These are phyloP conservation scores for Pseudochirops corinnae DNA, from an alignment of 2,797 vertebrate genomes.

Conservation along the genomic window DNA sequence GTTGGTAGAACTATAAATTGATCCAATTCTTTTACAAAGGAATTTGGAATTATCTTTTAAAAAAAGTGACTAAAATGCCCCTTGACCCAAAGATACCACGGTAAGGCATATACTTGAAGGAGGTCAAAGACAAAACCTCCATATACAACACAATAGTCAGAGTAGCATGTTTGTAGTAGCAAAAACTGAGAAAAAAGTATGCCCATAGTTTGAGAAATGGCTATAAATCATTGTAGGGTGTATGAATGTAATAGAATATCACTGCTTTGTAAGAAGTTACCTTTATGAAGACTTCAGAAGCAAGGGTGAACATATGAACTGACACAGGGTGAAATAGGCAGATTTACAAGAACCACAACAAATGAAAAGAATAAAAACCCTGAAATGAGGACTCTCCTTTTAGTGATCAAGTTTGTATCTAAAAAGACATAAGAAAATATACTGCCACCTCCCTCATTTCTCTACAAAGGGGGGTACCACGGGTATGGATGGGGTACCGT, in stretches of 20 bases:
- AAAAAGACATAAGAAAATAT: background rate
- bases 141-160: slow-evolving; percentile 21
- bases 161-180: slow-evolving; percentile 24
- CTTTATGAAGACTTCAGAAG: background rate
- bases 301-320: background rate
- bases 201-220: background rate
- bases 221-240: background rate
- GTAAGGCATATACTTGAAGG: slow-evolving; percentile 5
- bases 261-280: background rate
- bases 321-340: background rate
- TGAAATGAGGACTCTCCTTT: background rate
- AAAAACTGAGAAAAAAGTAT: slow-evolving; percentile 38
- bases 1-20: background rate
- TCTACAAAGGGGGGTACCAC: background rate
- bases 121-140: background rate
- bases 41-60: slow-evolving; percentile 28
- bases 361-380: background rate
- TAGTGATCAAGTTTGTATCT: background rate
- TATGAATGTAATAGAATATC: slow-evolving; percentile 11
- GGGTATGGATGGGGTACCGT: background rate
- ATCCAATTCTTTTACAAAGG: slow-evolving; percentile 6
- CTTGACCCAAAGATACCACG: slow-evolving; percentile 27
- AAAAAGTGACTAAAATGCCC: slow-evolving; percentile 26
- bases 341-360: background rate
- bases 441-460: background rate